phyloP scores from a whole-genome alignment of 1,140 invertebrate genomes.

The Trichonephila clavata region DNA sequence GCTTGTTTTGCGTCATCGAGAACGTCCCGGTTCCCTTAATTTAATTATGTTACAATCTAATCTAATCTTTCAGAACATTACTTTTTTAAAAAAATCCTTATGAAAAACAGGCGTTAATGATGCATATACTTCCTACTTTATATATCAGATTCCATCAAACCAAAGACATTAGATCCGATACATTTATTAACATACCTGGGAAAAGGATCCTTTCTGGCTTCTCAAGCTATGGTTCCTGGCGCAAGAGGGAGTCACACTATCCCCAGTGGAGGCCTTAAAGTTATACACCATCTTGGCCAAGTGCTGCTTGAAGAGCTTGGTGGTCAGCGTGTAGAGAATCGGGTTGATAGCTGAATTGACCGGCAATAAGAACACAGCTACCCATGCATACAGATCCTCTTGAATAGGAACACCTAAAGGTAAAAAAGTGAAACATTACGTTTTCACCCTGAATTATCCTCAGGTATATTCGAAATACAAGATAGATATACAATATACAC shows the following conservation, averaged over 20 bases:
- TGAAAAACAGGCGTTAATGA: too few species aligned
- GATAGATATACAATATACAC: too few species aligned
- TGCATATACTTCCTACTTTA: too few species aligned
- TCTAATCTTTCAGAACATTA: too few species aligned
- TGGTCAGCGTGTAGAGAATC: conserved; percentile 83
- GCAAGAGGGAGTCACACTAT: conserved; percentile 61
- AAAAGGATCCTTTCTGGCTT: conserved; percentile 68
- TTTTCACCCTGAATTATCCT: too few species aligned
- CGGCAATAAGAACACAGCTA: conserved; percentile 84
- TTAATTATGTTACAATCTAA: too few species aligned
- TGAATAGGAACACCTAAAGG: conserved; percentile 79
- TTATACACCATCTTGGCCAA: conserved; percentile 71
- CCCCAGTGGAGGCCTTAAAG: conserved; percentile 64
- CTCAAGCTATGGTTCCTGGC: conserved; percentile 65
- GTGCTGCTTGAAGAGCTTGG: conserved; percentile 76
- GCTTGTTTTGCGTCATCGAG: too few species aligned
- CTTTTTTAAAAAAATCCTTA: too few species aligned
- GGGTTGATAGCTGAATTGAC: conserved; percentile 85
- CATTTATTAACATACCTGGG: neutral
- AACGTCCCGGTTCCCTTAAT: too few species aligned
- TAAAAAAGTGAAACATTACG: neutral
- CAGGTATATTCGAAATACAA: too few species aligned
- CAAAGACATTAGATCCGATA: too few species aligned
- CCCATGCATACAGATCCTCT: conserved; percentile 82
- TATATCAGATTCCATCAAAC: too few species aligned